Evolutionary conservation across 2,888 invertebrate genomes (phyloP).

Genomic region (Agrilus biguttatus): DNA sequence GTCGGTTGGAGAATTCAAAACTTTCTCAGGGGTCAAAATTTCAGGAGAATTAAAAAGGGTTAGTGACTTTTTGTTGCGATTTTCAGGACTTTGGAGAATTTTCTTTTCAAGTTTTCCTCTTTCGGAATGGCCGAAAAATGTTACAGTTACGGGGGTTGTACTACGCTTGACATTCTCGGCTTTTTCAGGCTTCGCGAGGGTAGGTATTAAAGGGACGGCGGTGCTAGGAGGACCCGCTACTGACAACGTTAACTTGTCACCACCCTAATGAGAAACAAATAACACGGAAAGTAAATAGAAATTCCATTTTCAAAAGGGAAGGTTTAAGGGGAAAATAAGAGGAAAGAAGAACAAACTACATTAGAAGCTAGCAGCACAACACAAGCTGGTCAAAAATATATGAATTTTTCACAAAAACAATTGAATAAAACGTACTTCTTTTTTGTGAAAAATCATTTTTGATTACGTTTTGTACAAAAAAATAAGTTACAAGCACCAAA

Average conservation of each 20-base stretch:
- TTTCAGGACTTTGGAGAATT: slow-evolving; percentile 15
- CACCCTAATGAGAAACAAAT: slow-evolving; percentile 35
- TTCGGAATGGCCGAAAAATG: slow-evolving; percentile 35
- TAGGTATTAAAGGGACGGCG: slow-evolving; percentile 1
- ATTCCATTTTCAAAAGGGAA: background rate
- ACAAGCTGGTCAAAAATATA: background rate
- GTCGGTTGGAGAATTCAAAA: slow-evolving; percentile 11
- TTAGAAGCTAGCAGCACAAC: slow-evolving; percentile 2
- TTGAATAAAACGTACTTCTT: too few relatives aligned
- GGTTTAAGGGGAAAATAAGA: slow-evolving; percentile 2
- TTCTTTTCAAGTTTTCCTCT: slow-evolving; percentile 25
- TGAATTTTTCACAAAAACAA: slow-evolving; percentile 1
- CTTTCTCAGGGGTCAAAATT: slow-evolving; percentile 2
- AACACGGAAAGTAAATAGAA: slow-evolving; percentile 1
- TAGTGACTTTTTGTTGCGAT: slow-evolving; percentile 13
- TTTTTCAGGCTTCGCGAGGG: slow-evolving; percentile 12
- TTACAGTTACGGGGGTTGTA: slow-evolving; percentile 44
- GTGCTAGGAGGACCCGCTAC: slow-evolving; percentile 37
- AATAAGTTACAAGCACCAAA: too few relatives aligned
- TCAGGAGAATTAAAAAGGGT: slow-evolving; percentile 14
- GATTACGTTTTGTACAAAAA: too few relatives aligned
- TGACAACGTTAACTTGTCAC: slow-evolving; percentile 52
- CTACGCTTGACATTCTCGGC: slow-evolving; percentile 24
- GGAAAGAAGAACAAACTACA: slow-evolving; percentile 3
- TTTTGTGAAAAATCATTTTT: too few relatives aligned